These are phyloP conservation scores for Aphidius ervi DNA, from an alignment of 1,140 invertebrate species.

Conservation along the genomic window DNA sequence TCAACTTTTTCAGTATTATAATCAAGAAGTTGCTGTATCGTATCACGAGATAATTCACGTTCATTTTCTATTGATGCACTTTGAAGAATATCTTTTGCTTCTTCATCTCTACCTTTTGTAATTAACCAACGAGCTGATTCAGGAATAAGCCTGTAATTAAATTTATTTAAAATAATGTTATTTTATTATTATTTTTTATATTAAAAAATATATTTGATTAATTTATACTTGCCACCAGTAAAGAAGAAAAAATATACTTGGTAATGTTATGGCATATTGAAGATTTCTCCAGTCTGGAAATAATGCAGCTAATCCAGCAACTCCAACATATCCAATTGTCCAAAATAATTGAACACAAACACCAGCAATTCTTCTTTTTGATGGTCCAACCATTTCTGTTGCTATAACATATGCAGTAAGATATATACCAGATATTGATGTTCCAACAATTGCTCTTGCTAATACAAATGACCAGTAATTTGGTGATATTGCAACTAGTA, in stretches of 20 bases:
- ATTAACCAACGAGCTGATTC: conserved; percentile 80
- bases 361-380: conserved; percentile 69
- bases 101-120: conserved; percentile 66
- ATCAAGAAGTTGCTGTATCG: conserved; percentile 55
- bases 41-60: conserved; percentile 56
- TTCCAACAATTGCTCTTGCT: conserved; percentile 66
- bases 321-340: conserved; percentile 70
- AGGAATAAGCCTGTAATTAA: conserved; percentile 64
- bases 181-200: too few species aligned
- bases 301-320: conserved; percentile 67
- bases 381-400: conserved; percentile 77
- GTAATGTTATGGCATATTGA: conserved; percentile 68
- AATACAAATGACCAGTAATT: conserved; percentile 68
- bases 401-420: conserved; percentile 78
- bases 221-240: conserved; percentile 70
- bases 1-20: conserved; percentile 39
- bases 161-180: not conserved
- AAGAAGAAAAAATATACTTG: conserved; percentile 65
- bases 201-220: too few species aligned
- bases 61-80: conserved; percentile 67
- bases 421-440: conserved; percentile 72
- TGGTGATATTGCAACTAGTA: conserved; percentile 62
- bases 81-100: conserved; percentile 66
- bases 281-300: conserved; percentile 72
- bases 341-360: conserved; percentile 76